phyloP scores from a whole-genome alignment of 1,140 invertebrate species.

The Drosophila baimaii region DNA sequence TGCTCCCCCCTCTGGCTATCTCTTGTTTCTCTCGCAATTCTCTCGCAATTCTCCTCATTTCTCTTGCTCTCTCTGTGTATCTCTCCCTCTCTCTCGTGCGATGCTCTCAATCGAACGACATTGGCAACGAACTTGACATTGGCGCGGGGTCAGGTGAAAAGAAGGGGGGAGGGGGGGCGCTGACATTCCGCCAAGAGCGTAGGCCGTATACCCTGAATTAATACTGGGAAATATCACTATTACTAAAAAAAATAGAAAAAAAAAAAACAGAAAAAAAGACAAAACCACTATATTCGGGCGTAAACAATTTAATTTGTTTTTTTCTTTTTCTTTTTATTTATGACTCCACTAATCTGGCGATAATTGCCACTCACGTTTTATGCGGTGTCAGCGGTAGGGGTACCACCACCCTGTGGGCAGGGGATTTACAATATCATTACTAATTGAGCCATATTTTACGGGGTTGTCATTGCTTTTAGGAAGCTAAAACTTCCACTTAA shows the following conservation, averaged over 20 bases:
- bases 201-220: slow-evolving; percentile 15
- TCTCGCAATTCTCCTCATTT: too few species aligned
- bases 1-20: neutral
- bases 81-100: neutral
- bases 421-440: slow-evolving; percentile 4
- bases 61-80: neutral
- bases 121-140: slow-evolving; percentile 75
- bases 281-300: neutral
- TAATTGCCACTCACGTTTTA: slow-evolving; percentile 35
- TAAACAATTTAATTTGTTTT: slow-evolving; percentile 27
- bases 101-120: slow-evolving; percentile 62
- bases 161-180: neutral
- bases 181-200: neutral
- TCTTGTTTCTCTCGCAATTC: neutral
- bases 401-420: neutral
- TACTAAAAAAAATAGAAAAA: too few species aligned
- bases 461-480: neutral
- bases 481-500: too few species aligned
- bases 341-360: slow-evolving; percentile 29
- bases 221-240: neutral
- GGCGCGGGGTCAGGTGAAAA: slow-evolving; percentile 5
- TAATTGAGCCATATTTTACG: neutral
- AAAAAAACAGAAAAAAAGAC: neutral
- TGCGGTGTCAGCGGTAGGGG: neutral
- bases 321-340: slow-evolving; percentile 28